These are phyloP conservation scores for Cyrtonyx montezumae DNA, from an alignment of 2,113 vertebrate genomes.

Conservation along the genomic window DNA sequence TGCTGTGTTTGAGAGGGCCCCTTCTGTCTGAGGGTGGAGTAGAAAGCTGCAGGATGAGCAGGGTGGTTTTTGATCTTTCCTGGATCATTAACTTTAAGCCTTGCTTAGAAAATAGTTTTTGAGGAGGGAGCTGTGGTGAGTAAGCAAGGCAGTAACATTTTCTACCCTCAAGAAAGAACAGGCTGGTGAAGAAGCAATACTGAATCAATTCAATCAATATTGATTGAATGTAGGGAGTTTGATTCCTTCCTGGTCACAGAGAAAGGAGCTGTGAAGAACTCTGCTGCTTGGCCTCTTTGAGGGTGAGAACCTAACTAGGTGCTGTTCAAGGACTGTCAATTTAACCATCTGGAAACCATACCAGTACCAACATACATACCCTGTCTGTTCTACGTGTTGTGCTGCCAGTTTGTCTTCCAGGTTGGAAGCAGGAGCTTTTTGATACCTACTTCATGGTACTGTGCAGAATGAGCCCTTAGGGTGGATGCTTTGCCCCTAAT, in stretches of 20 bases:
- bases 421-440: background rate
- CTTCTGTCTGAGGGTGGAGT: constrained; percentile 34
- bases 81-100: constrained; percentile 49
- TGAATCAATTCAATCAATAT: too few relatives aligned
- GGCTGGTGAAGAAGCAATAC: constrained; percentile 42
- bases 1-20: background rate
- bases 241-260: background rate
- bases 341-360: background rate
- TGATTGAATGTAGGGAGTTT: background rate
- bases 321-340: background rate
- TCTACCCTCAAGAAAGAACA: background rate
- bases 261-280: background rate
- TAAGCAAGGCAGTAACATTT: constrained; percentile 9
- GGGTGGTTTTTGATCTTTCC: constrained; percentile 38
- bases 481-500: background rate
- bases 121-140: constrained; percentile 1
- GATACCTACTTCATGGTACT: background rate
- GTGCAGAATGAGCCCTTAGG: background rate
- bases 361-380: background rate
- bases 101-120: background rate
- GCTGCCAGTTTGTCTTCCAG: background rate
- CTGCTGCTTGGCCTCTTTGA: background rate
- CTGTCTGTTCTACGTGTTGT: background rate
- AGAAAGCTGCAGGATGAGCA: background rate
- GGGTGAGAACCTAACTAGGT: background rate